Evolutionary conservation across 2,797 vertebrate species (phyloP), one percentile per base, ranked within the genome.

Genomic region (Etheostoma perlongum): DNA sequence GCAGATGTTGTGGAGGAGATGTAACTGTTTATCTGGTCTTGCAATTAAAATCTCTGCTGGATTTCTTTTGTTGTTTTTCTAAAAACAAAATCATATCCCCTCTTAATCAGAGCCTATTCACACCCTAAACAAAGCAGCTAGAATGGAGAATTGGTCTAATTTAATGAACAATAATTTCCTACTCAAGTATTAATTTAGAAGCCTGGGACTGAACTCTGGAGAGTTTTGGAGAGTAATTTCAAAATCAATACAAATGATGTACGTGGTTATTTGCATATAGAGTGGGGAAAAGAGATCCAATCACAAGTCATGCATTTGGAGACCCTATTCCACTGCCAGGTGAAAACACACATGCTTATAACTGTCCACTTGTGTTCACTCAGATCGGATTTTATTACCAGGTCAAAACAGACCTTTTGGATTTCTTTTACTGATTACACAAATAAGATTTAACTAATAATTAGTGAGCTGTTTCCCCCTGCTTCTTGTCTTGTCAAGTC

Each of bases 91-190:
- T 69, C 4, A 44, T 66, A 11, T 54, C 25, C 14, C n/a, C 3
- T 3, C 1, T 72, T 14, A 46, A 74, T 59, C 57, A 40, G 11
- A 14, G 21, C 13, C 11, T 15, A 5, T 52, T 72, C 36, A 54
- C 30, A 59, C 13, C 23, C 18, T 15, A 14, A 61, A 59, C 18
- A 67, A 59, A 62, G 12, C 18, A 57, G n/a, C 23, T 59, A 25
- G 16, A 44, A 33, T 21, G 6, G 23, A 51, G 42, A 25, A 48
- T 8, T 30, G 16, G 5, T 65, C 16, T 63, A 13, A 51, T 30
- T 69, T 16, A 66, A n/a, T 7, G 25, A 12, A 64, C 49, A 42
- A 47, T 69, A 9, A 25, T n/a, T 19, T 70, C 10, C 65, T 49
- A 19, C 19, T 54, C 4, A 25, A 27, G 19, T 4, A 27, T 23